Evolutionary conservation across 1,140 invertebrate genomes (phyloP), one percentile per base, ranked within the genome.

Genomic region (Zaprionus ghesquierei): DNA sequence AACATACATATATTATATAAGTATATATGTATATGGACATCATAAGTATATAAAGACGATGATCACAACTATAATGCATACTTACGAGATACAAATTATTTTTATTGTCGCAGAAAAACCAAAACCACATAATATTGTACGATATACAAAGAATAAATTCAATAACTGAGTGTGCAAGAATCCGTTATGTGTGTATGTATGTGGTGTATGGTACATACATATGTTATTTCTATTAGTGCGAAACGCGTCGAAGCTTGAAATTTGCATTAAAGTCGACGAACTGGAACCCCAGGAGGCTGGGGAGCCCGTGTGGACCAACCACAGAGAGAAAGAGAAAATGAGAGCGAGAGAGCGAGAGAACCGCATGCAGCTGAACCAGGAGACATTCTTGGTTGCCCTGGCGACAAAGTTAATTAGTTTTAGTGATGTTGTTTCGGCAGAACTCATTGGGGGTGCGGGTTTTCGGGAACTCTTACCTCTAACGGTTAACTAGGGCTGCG

Each of bases 71-170:
- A 49, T 27, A 50, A 29, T 3, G 15, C 41, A 60, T 55, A 60
- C 31, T 46, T 29, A 53, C 63, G 18, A 49, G 22, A 60, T 38
- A 62, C 53, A 61, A 84, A 60, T 85, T 86, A 85, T 85, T 85
- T 85, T 86, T 86, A 86, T 85, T 85, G 81, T 86, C 81, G 62
- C 35, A 59, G 56, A 72, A 69, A n/a, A n/a, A n/a, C n/a, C 29
- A 10, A 51, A 33, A 51, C 25, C 6, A 51, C 15, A 51, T 38
- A 56, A 62, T 62, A 61, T 25, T 73, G 56, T 73, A 59, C 35
- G 56, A 50, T 46, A 61, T 61, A 15, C 23, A 58, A 46, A n/a
- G n/a, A 73, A 73, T 73, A 66, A 73, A 73, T 69, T 73, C 51
- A 56, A 73, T 73, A 73, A 62, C 50, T 73, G 41, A 69, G 64